Evolutionary conservation across 2,113 vertebrate species (phyloP).

Genomic region (Cnemophilus loriae): DNA sequence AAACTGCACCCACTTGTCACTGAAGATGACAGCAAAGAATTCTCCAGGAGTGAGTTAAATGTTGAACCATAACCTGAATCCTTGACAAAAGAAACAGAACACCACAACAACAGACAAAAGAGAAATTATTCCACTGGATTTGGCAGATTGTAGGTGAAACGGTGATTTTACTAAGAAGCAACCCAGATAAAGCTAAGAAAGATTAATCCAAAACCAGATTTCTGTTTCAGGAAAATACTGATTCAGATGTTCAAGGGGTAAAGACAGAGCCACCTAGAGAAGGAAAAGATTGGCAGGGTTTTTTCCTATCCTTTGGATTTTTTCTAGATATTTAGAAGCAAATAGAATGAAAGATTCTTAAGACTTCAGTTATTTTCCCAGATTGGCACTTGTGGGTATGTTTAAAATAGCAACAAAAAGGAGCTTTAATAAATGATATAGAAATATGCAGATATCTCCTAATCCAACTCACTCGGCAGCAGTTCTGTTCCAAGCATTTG

Average conservation of each 20-base stretch:
- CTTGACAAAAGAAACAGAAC: not conserved
- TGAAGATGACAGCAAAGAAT: constrained; percentile 14
- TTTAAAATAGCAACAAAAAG: not conserved
- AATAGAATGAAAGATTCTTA: not conserved
- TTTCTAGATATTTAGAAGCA: not conserved
- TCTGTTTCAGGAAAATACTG: not conserved
- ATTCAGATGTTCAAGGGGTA: not conserved
- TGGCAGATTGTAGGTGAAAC: not conserved
- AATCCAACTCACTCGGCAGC: not conserved
- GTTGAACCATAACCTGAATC: not conserved
- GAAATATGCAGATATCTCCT: not conserved
- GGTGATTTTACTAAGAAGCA: not conserved
- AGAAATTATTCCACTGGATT: not conserved
- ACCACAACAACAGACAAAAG: not conserved
- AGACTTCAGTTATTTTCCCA: not conserved
- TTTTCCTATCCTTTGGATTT: not conserved
- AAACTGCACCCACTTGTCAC: constrained; percentile 58
- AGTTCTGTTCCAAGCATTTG: not conserved
- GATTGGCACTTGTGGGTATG: not conserved
- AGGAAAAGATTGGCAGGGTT: not conserved
- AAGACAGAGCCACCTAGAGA: not conserved
- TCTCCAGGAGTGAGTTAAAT: constrained; percentile 20
- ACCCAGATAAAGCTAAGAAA: not conserved
- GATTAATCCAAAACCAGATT: not conserved
- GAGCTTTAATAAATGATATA: not conserved